These are phyloP conservation scores for Ochotona curzoniae DNA, from an alignment of 2,113 vertebrate genomes.

Conservation along the genomic window DNA sequence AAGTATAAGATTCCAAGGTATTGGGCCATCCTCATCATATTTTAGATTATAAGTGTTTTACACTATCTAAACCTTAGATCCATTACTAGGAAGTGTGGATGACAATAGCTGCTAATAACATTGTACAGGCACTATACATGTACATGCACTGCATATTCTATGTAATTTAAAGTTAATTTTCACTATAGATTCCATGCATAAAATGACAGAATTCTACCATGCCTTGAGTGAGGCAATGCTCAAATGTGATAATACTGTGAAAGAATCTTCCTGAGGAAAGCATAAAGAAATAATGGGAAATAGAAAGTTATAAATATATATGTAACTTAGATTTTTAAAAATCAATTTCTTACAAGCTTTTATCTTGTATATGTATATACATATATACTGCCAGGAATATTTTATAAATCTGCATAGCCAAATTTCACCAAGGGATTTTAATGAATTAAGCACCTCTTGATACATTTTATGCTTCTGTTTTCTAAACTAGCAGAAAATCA, in stretches of 20 bases:
- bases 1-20: not conserved
- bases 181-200: not conserved
- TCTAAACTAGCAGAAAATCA: not conserved
- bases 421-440: not conserved
- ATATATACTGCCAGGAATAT: not conserved
- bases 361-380: not conserved
- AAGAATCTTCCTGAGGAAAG: not conserved
- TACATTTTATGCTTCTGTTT: not conserved
- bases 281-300: not conserved
- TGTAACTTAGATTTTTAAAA: not conserved
- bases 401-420: not conserved
- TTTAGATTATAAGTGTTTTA: not conserved
- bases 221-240: not conserved
- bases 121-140: no score
- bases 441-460: conserved; percentile 57
- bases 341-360: conserved; percentile 31
- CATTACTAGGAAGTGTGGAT: not conserved
- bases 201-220: not conserved
- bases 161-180: not conserved
- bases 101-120: not conserved
- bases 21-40: not conserved
- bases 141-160: not conserved
- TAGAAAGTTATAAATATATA: not conserved
- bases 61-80: conserved; percentile 23
- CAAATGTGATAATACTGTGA: not conserved